phyloP scores from a whole-genome alignment of 1,140 invertebrate species.

The Apis cerana region DNA sequence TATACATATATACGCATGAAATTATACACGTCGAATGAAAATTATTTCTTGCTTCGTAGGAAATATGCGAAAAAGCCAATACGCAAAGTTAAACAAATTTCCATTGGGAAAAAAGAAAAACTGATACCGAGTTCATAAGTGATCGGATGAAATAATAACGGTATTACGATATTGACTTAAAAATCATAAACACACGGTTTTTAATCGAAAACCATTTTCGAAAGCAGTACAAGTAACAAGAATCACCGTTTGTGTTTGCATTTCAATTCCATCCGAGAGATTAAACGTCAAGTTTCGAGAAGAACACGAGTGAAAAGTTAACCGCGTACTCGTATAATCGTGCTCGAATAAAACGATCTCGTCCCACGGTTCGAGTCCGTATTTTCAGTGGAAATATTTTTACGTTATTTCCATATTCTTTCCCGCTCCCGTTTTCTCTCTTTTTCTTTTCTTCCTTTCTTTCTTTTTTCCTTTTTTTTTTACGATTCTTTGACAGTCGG shows the following conservation, averaged over 20 bases:
- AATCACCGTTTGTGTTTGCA: not conserved
- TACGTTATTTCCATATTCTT: conserved; percentile 14
- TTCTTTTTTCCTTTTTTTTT: not conserved
- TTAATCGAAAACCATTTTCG: not conserved
- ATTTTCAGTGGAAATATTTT: conserved; percentile 38
- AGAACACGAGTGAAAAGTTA: conserved; percentile 1
- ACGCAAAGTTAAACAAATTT: not conserved
- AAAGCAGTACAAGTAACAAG: not conserved
- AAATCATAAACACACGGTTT: not conserved
- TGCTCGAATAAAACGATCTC: not conserved
- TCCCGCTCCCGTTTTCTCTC: not conserved
- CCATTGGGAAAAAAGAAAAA: not conserved
- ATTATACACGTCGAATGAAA: no score
- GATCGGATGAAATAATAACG: not conserved
- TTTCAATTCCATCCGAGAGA: not conserved
- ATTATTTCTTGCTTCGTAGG: no score
- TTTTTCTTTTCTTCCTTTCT: no score
- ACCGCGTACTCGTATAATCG: conserved; percentile 30
- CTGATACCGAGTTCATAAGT: not conserved
- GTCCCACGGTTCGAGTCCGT: not conserved
- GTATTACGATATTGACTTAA: not conserved
- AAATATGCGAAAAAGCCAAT: no score
- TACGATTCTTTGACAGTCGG: conserved; percentile 25
- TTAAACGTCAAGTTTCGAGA: not conserved
- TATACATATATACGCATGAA: no score